Conservation (phyloP, 2,797 vertebrate species). For the Graptemys geographica region DNA sequence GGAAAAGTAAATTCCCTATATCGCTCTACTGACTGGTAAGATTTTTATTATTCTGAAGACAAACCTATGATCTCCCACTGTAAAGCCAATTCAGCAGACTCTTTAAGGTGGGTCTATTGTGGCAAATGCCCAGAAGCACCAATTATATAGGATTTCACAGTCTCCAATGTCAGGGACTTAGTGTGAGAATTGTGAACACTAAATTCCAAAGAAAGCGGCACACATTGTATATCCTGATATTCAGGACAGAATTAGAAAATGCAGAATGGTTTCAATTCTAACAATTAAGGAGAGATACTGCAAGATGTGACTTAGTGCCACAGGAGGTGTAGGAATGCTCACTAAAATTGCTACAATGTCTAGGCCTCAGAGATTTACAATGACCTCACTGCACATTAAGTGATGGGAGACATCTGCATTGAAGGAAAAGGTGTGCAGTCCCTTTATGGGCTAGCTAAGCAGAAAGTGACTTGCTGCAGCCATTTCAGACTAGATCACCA, state of each 20-base stretch:
- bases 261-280: too few species aligned
- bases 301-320: not conserved
- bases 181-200: not conserved
- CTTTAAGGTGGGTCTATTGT: not conserved
- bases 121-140: not conserved
- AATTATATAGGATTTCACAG: not conserved
- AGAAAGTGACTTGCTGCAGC: not conserved
- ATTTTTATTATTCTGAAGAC: not conserved
- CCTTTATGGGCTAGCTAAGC: too few species aligned
- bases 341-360: not conserved
- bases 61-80: not conserved
- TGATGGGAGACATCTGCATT: too few species aligned
- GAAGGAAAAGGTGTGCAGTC: too few species aligned
- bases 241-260: not conserved
- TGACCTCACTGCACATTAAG: too few species aligned
- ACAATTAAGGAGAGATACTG: not conserved
- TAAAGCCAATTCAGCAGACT: not conserved
- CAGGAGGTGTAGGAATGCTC: not conserved
- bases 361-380: not conserved
- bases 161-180: not conserved
- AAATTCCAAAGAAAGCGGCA: not conserved
- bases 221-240: not conserved
- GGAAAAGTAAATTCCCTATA: not conserved
- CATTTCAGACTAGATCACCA: not conserved
- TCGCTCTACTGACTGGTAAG: not conserved